These are phyloP conservation scores for Oryzias dopingdopingensis DNA, from an alignment of 2,797 vertebrate species.

Conservation along the genomic window DNA sequence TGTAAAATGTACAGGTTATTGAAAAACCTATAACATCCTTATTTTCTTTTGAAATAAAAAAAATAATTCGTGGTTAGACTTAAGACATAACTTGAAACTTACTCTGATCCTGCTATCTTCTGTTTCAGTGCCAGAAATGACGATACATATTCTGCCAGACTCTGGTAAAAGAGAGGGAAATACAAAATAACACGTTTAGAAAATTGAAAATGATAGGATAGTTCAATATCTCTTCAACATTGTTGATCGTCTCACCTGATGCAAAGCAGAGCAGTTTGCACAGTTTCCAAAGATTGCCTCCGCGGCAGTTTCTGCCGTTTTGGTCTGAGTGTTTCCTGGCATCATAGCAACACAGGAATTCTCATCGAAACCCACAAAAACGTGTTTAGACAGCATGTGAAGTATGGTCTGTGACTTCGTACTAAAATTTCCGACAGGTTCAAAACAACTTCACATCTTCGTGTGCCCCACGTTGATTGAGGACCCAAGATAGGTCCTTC, in stretches of 20 bases:
- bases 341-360: constrained; percentile 78
- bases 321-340: constrained; percentile 88
- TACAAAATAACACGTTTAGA: constrained; percentile 2
- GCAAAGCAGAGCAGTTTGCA: constrained; percentile 83
- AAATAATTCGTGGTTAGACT: background rate
- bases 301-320: constrained; percentile 74
- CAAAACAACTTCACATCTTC: constrained; percentile 74
- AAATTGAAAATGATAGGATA: background rate
- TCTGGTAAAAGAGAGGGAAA: constrained; percentile 73
- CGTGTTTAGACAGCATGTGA: background rate
- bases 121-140: constrained; percentile 91
- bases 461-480: constrained; percentile 74
- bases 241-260: constrained; percentile 63
- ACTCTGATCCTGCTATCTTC: constrained; percentile 92
- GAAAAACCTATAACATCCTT: too few species aligned
- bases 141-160: constrained; percentile 88
- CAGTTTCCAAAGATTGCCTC: constrained; percentile 80
- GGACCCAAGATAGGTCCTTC: constrained; percentile 67
- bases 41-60: too few species aligned
- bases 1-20: too few species aligned
- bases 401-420: background rate
- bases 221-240: background rate
- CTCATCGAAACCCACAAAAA: background rate
- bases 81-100: constrained; percentile 66
- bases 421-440: background rate